A percentile compares a stretch with the other conserved stretches of the same genome.
Evolutionary conservation across 2,113 vertebrate genomes (phyloP).

Genomic region (Perca fluviatilis): DNA sequence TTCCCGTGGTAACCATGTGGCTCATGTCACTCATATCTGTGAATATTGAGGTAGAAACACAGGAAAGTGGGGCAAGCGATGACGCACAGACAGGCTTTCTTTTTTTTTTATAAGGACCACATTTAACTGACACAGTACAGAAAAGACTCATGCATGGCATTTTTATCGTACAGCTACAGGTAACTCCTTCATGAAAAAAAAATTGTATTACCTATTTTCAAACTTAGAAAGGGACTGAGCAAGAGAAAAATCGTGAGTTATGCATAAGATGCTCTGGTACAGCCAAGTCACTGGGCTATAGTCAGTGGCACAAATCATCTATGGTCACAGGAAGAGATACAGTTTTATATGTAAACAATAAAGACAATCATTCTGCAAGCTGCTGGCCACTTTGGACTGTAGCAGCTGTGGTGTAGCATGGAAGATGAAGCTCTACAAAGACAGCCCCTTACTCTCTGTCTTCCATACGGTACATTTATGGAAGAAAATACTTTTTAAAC

Average conservation of each 20-base stretch:
- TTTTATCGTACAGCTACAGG: constrained; percentile 21
- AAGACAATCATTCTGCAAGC: background rate
- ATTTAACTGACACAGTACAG: constrained; percentile 31
- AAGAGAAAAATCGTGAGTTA: constrained; percentile 35
- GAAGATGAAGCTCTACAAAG: background rate
- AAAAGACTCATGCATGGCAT: constrained; percentile 17
- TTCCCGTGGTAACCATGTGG: constrained; percentile 28
- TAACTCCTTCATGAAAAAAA: constrained; percentile 23
- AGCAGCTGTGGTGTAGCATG: background rate
- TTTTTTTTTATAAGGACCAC: constrained; percentile 35
- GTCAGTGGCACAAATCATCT: constrained; percentile 20
- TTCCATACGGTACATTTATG: background rate
- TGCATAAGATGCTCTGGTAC: constrained; percentile 46
- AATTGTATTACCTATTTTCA: constrained; percentile 22
- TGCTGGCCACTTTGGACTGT: background rate
- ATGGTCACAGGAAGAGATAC: constrained; percentile 4
- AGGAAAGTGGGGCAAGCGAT: constrained; percentile 63
- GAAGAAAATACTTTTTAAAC: background rate
- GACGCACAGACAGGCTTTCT: constrained; percentile 41
- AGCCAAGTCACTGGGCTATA: constrained; percentile 13
- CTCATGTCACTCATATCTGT: constrained; percentile 36
- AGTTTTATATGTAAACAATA: constrained; percentile 10
- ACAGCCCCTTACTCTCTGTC: background rate
- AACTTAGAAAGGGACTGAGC: constrained; percentile 7
- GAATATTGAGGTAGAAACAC: constrained; percentile 42